These are phyloP conservation scores for Serinus canaria DNA, from an alignment of 2,113 vertebrate genomes.

Conservation along the genomic window DNA sequence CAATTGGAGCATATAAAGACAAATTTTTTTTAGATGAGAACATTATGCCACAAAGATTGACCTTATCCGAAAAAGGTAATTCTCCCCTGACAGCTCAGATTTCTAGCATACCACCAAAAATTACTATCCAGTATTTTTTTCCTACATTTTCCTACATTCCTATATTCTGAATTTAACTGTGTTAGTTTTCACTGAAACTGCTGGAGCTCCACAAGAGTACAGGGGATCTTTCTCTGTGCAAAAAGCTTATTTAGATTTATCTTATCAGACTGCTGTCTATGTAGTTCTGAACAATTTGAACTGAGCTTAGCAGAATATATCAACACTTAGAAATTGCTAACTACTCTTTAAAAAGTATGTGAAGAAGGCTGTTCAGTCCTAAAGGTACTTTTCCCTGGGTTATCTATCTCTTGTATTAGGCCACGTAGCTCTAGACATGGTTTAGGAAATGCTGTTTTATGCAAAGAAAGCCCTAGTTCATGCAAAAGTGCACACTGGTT, in stretches of 20 bases:
- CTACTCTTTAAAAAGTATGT: background rate
- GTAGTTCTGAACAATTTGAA: background rate
- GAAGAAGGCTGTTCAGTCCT: background rate
- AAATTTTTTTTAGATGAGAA: background rate
- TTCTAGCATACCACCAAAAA: background rate
- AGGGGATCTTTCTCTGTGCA: background rate
- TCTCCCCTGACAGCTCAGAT: background rate
- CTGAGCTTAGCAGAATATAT: background rate
- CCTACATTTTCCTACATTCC: background rate
- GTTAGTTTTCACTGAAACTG: background rate
- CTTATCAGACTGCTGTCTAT: background rate
- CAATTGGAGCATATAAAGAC: background rate
- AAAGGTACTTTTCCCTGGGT: background rate
- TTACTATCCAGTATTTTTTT: background rate
- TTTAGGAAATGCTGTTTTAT: background rate
- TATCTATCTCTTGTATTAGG: background rate
- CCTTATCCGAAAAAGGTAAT: background rate
- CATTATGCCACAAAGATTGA: background rate
- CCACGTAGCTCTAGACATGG: background rate
- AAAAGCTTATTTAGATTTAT: background rate
- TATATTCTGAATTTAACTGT: background rate
- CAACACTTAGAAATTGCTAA: background rate
- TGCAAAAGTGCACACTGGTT: background rate
- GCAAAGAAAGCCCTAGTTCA: background rate
- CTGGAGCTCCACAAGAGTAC: background rate